Evolutionary conservation across 2,888 invertebrate genomes (phyloP), one percentile per base, ranked within the genome.

Genomic region (Andrena hattorfiana): DNA sequence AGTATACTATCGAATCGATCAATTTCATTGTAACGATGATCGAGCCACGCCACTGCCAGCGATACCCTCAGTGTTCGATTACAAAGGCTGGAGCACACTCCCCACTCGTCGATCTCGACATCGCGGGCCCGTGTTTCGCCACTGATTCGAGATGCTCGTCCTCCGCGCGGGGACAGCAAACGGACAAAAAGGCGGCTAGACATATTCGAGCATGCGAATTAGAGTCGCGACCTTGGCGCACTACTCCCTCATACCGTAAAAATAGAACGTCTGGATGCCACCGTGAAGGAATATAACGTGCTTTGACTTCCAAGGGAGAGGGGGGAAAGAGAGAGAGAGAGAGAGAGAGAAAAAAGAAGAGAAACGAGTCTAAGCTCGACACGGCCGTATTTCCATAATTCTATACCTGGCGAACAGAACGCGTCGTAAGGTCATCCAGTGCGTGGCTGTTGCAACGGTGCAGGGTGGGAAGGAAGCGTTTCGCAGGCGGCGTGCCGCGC

Each of bases 221-320:
- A 71, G 74, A 59, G 56, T 51, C 30, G n/a, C 69, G 77, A 69
- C 87, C 87, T 88, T 88, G 81, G 49, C 35, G 48, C 16, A 20
- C 35, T 20, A 13, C 66, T 26, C 26, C 23, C 30, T 48, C 35
- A 26, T 32, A 13, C 48, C 64, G 51, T 70, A 83, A 77, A 85
- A 85, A 84, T 84, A 85, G 75, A 69, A 68, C 74, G 66, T 66
- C 71, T 32, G 63, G 66, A 73, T 76, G 69, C 16, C 63, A 23
- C 35, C 66, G 56, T 32, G 70, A 66, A 69, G 59, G 54, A 48
- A 16, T 42, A 42, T 71, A 81, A 87, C 79, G 70, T 80, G 79
- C 59, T 56, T 30, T 35, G 79, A 74, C 79, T 87, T 72, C 66
- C 59, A 72, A 74, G 63, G 68, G 71, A 67, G 71, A 16, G 48